Evolutionary conservation across 2,797 vertebrate species (phyloP), one percentile per base, ranked within the genome.

Genomic region (Notoglanidium macrostoma): DNA sequence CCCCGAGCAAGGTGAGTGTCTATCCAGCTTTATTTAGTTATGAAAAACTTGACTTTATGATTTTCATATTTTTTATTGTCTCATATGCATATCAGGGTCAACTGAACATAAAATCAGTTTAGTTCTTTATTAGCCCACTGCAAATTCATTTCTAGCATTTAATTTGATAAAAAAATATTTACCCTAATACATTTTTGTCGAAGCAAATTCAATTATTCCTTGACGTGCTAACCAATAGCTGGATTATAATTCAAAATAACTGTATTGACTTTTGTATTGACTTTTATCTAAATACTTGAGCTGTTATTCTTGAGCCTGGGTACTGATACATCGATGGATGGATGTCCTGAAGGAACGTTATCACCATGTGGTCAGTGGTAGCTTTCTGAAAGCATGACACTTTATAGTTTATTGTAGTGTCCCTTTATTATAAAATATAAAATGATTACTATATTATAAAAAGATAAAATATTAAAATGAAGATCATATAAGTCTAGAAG

Each of bases 1-100:
- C 93, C 97, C 96, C 0, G 93, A 95, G 86, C 96, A 98, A 99
- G 98, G 98, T 99, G 94, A 93, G 98, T 98, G 89, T 84, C 86
- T 89, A 70, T 67, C 46, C 0, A 59, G 57, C 49, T 90, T 57
- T 86, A 21, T 74, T 51, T 54, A 19, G 9, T 78, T 91, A 3
- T 54, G 11, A 83, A 54, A 26, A n/a, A 32, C 19, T 19, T 54
- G 17, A 83, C 19, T 68, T 54, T 9, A 79, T 21, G 40, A 11
- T 83, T 79, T 44, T 40, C 5, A 46, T 84, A 4, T 23, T 55
- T 85, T 29, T 46, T 54, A 51, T 59, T 78, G 23, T 79, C 23
- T 85, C 11, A 73, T 49, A n/a, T 77, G 73, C 26, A 55, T 12
- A n/a, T 17, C 40, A 49, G 49, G 49, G 49, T 49, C 49, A 8